Percentiles rank a stretch among this genome's conserved stretches.
Conservation (phyloP, 2,888 invertebrate species). For the Dicyrtoma fusca region DNA sequence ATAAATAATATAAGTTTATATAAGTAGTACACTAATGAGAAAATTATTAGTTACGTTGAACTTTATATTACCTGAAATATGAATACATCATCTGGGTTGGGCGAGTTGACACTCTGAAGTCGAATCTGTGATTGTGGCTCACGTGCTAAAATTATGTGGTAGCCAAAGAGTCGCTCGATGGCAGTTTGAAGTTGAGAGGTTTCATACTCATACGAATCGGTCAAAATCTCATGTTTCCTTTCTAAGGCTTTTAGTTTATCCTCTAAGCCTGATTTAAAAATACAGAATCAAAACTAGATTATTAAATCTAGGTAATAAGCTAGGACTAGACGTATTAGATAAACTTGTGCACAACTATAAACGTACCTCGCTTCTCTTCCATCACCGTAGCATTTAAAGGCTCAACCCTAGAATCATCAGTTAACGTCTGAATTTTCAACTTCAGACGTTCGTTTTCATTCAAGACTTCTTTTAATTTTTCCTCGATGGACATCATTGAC, state of each 20-base stretch:
- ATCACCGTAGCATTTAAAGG: background rate
- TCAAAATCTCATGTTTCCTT: slow-evolving; percentile 47
- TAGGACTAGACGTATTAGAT: no score
- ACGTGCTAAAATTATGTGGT: slow-evolving; percentile 46
- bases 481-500: slow-evolving; percentile 50
- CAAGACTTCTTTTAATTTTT: slow-evolving; percentile 46
- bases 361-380: slow-evolving; percentile 32
- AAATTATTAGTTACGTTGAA: background rate
- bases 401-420: slow-evolving; percentile 36
- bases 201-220: slow-evolving; percentile 52
- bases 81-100: slow-evolving; percentile 45
- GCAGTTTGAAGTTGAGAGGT: slow-evolving; percentile 50
- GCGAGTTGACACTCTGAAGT: slow-evolving; percentile 49
- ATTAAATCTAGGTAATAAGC: no score
- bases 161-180: slow-evolving; percentile 51
- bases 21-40: background rate
- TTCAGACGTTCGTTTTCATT: slow-evolving; percentile 52
- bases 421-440: slow-evolving; percentile 42
- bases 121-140: slow-evolving; percentile 51
- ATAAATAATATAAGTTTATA: background rate
- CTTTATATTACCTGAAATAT: slow-evolving; percentile 50
- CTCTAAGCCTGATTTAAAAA: slow-evolving; percentile 41
- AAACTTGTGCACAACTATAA: background rate
- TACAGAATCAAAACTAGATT: slow-evolving; percentile 1
- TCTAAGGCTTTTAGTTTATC: slow-evolving; percentile 45